Base-by-base conservation (phyloP, 2,113 vertebrate species). In the Brachyhypopomus gauderio region DNA sequence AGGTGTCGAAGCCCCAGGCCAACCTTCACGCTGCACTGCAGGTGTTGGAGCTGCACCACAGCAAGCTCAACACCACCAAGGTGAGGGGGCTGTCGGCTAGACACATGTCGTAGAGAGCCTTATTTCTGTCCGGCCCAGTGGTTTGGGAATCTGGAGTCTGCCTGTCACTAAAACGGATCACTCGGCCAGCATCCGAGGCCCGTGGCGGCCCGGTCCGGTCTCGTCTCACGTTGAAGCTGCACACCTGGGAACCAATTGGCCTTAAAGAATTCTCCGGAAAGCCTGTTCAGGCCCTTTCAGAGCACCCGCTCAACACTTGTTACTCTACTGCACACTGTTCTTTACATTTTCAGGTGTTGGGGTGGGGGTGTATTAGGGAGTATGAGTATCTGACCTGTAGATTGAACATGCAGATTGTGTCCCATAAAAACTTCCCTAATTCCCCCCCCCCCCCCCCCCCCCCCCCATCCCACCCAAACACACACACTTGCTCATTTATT, bases 61-160 rank as follows among this genome's bases (percentile, higher is more conserved):
- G 96, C 93, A 98, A 98, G 83, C 91, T 99, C 85, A 95, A 99
- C 89, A 99, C 97, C 85, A 97, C 96, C 80, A 98, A 98, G 95
- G 98, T 99, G 58, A 85, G 80, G 55, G 3, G 19, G 36, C 16
- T 4, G 16, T 5, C 71, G 55, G 16, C 22, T 4, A 62, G 22
- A 25, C 5, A 14, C 5, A n/a, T 30, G 45, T 79, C 58, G 2
- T 30, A 56, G 22, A 0, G 41, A 41, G 30, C 41, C 25, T 27
- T 71, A 27, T 27, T 70, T 8, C 25, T 17, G 60, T 45, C 36
- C 36, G 12, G 8, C 36, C 22, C 34, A 56, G 14, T 55, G 2
- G 20, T 55, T 59, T 77, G n/a, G n/a, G 17, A 30, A 71, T 3
- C 0, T 0, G 23, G 9, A 48, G 34, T 84, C 16, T 77, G 12